phyloP scores from a whole-genome alignment of 2,797 vertebrate species.

The Nannoperca australis region DNA sequence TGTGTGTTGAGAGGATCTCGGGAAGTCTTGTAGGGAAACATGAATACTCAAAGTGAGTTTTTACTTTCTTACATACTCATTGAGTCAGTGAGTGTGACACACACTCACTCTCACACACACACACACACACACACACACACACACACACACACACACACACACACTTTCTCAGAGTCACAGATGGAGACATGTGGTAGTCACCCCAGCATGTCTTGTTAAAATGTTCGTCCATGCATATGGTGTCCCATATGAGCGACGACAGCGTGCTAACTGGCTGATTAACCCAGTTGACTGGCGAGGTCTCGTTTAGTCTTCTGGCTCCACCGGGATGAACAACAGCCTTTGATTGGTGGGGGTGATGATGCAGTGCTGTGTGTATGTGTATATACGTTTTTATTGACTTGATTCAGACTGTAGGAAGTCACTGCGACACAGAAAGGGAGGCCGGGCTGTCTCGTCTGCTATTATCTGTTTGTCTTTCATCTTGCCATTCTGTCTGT shows the following conservation, averaged over 20 bases:
- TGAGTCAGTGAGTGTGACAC: slow-evolving; percentile 6
- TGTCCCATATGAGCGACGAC: slow-evolving; percentile 71
- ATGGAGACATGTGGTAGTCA: slow-evolving; percentile 57
- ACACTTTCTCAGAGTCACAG: slow-evolving; percentile 50
- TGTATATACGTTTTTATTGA: slow-evolving; percentile 30
- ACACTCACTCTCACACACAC: neutral
- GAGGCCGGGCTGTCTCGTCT: slow-evolving; percentile 30
- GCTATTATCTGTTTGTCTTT: slow-evolving; percentile 1
- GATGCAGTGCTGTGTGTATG: neutral
- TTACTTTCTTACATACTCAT: slow-evolving; percentile 16
- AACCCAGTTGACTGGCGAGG: slow-evolving; percentile 65
- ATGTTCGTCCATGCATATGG: slow-evolving; percentile 75
- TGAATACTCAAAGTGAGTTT: neutral
- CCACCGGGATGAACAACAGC: slow-evolving; percentile 59
- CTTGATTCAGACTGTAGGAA: slow-evolving; percentile 44
- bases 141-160: slow-evolving; percentile 15
- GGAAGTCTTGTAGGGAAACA: slow-evolving; percentile 32
- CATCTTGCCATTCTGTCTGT: neutral
- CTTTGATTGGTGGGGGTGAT: slow-evolving; percentile 49
- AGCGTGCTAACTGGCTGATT: slow-evolving; percentile 54
- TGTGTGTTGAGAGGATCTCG: slow-evolving; percentile 28
- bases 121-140: slow-evolving; percentile 18
- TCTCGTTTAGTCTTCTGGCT: slow-evolving; percentile 59
- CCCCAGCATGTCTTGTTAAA: slow-evolving; percentile 39
- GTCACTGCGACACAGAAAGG: slow-evolving; percentile 10